Evolutionary conservation across 2,888 invertebrate species (phyloP), one percentile per base, ranked within the genome.

Genomic region (Imbricaverruca yamaguchii): DNA sequence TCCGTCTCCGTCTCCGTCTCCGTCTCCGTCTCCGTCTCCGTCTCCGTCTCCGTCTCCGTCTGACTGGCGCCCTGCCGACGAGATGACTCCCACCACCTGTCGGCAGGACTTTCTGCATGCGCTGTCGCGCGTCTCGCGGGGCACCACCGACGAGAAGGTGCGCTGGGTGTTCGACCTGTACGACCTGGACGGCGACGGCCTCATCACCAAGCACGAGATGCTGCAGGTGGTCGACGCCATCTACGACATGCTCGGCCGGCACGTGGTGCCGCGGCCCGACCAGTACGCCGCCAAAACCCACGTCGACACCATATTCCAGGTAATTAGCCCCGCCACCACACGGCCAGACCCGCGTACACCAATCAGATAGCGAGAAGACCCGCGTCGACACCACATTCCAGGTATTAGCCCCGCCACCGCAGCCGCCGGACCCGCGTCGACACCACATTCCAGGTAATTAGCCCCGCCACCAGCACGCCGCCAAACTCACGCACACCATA

Each of bases 81-180:
- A 57, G 57, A 7, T 15, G 6, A 23, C 79, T 15, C 12, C n/a
- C 39, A 39, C 39, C 39, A 39, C 39, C 39, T 39, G 39, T 39
- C 74, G 80, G 10, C 89, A 95, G 95, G 94, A 95, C 87, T 95
- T 95, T 88, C 90, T 95, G 80, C 91, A 91, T 85, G 93, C 94
- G 82, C 88, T 95, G 59, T 95, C 95, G 53, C 92, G 94, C 85
- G 92, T 95, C 83, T 94, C 94, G 0, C 90, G 95, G 82, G 95
- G 95, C 18, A 92, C 92, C 25, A 90, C 93, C 8, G 92, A 94
- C 85, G 95, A 96, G 87, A 94, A 95, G 86, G 89, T 96, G 69
- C 92, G 93, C 84, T 96, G 95, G 95, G 92, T 95, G 81, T 96
- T 96, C 87, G 91, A 92, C 13, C 89, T 96, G 39, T 96, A 96